phyloP scores from a whole-genome alignment of 1,140 invertebrate species.

The Nasonia giraulti region DNA sequence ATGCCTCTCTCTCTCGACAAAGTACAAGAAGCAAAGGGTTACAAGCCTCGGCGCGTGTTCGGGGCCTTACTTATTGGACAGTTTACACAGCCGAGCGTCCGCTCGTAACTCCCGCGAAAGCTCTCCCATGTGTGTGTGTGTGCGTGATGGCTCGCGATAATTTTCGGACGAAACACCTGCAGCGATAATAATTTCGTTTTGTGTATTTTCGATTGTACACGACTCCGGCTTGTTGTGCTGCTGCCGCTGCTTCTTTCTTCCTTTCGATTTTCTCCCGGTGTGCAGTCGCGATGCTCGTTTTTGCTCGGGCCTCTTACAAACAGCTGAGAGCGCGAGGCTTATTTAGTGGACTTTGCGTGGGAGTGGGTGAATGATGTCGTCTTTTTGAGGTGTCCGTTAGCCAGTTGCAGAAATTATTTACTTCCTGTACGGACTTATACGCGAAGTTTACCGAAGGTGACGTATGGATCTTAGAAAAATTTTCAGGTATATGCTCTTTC shows the following conservation, averaged over 20 bases:
- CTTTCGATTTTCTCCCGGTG: background rate
- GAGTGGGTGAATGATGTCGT: slow-evolving; percentile 8
- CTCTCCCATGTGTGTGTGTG: background rate
- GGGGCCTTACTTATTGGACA: slow-evolving; percentile 71
- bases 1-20: slow-evolving; percentile 55
- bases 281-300: background rate
- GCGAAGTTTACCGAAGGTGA: no score
- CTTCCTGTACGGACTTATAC: background rate
- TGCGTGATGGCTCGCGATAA: slow-evolving; percentile 36
- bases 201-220: slow-evolving; percentile 40
- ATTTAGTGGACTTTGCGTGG: background rate
- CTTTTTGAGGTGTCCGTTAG: slow-evolving; percentile 2
- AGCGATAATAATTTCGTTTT: slow-evolving; percentile 47
- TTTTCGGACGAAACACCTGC: slow-evolving; percentile 41
- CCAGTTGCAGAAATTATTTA: background rate
- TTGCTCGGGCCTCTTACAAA: background rate
- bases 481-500: background rate
- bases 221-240: background rate
- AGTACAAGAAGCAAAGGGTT: slow-evolving; percentile 64
- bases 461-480: no score
- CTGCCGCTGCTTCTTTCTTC: background rate
- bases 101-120: slow-evolving; percentile 32
- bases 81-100: slow-evolving; percentile 68
- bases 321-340: background rate
- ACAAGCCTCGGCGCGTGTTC: slow-evolving; percentile 61